Base-by-base conservation (phyloP, 2,797 vertebrate genomes). In the Luscinia megarhynchos region DNA sequence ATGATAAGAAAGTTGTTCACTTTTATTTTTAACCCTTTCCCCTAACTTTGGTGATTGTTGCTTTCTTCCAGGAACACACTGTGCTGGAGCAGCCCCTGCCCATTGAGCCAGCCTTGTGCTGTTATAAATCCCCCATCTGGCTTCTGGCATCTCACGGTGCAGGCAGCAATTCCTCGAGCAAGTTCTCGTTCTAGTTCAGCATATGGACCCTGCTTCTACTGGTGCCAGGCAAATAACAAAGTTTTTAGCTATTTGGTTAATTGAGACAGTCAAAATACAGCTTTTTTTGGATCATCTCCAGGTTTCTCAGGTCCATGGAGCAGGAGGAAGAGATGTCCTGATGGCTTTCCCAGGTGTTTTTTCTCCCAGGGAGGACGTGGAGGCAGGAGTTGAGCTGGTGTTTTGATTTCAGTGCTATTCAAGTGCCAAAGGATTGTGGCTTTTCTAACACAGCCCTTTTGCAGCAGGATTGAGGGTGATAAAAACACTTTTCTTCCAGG, bases 1-100 rank as follows among this genome's bases (percentile, higher is more conserved):
- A 13, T 76, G 90, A 91, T 93, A 82, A 93, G 85, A 88, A 91
- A 93, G 88, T 86, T 88, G 62, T 63, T 95, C 1, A 12, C 73
- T 86, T 90, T 75, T 93, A 9, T 59, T 84, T 95, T 96, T 95
- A 95, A 96, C 96, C 91, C 93, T 93, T 96, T 96, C 91, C 74
- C 41, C 1, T 11, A 17, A 67, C 34, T 76, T 55, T 36, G 67
- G 57, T 21, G 83, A 2, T 40, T 40, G 81, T 45, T 62, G 45
- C 76, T 87, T 53, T 29, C 68, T 59, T 63, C 72, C 79, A 80
- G 93, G 91, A 94, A 85, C 95, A 80, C 0, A 0, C 79, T 32
- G 94, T 96, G 93, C 89, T 54, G 84, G 32, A 68, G 86, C 90
- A 94, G 92, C 89, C 94, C 91, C 76, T 92, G 94, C 91, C 93